These are phyloP conservation scores for Tenualosa ilisha DNA, from an alignment of 2,797 vertebrate genomes.

Conservation along the genomic window DNA sequence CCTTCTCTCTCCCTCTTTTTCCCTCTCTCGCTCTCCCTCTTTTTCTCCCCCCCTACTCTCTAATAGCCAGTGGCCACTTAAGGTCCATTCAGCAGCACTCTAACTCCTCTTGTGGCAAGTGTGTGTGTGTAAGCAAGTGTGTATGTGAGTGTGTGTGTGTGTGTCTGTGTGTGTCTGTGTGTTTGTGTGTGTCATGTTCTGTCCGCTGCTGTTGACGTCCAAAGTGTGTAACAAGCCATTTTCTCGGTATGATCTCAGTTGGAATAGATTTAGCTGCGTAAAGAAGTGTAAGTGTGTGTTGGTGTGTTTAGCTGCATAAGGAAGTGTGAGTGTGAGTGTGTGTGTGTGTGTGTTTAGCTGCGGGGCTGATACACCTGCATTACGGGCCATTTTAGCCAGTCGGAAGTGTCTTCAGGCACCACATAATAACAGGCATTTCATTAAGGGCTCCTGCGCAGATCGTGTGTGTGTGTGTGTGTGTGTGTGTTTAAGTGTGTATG, in stretches of 20 bases:
- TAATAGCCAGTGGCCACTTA: background rate
- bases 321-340: background rate
- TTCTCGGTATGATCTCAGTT: background rate
- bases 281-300: background rate
- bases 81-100: background rate
- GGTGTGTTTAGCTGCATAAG: background rate
- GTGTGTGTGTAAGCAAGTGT: too few relatives aligned
- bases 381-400: too few relatives aligned
- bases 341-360: background rate
- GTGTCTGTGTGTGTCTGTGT: too few relatives aligned
- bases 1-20: background rate
- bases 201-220: too few relatives aligned
- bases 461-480: background rate
- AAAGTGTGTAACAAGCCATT: background rate
- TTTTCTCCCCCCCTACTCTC: background rate
- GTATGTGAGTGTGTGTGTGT: too few relatives aligned
- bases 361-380: too few relatives aligned
- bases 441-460: background rate
- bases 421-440: background rate
- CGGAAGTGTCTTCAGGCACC: too few relatives aligned
- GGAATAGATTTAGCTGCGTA: background rate
- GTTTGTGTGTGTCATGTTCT: background rate
- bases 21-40: too few relatives aligned
- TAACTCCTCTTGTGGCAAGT: background rate
- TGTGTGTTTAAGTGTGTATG: background rate